phyloP scores from a whole-genome alignment of 2,888 invertebrate species.

The Acheta domesticus region DNA sequence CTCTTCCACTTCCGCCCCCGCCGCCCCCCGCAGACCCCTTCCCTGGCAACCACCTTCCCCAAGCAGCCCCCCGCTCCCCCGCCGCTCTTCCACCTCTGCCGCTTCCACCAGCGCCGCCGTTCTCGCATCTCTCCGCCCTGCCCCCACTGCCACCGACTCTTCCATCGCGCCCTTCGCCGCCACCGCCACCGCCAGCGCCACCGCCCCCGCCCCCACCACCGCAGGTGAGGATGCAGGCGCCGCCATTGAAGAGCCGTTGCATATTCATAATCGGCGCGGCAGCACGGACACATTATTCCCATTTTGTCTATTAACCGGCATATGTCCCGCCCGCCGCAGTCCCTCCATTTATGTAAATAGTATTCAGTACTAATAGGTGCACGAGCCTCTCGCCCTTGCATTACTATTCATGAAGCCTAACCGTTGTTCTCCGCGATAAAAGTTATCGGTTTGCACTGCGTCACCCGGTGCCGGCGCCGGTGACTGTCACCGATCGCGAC shows the following conservation, averaged over 20 bases:
- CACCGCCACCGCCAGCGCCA: too few relatives aligned
- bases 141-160: too few relatives aligned
- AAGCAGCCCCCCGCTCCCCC: too few relatives aligned
- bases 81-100: too few relatives aligned
- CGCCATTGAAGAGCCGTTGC: neutral
- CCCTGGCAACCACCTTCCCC: neutral
- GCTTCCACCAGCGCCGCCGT: too few relatives aligned
- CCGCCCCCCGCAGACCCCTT: neutral
- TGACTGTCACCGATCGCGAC: too few relatives aligned
- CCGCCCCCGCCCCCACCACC: too few relatives aligned
- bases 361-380: slow-evolving; percentile 2
- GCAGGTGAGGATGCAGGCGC: neutral
- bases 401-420: slow-evolving; percentile 3
- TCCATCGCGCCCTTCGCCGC: too few relatives aligned
- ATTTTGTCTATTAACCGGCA: slow-evolving; percentile 18
- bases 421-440: slow-evolving; percentile 10
- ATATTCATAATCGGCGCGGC: neutral
- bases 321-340: neutral
- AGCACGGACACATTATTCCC: neutral
- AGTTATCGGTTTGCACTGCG: neutral
- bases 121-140: too few relatives aligned
- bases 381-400: slow-evolving; percentile 8
- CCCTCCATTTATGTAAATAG: neutral
- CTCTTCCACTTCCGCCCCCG: neutral
- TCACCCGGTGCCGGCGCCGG: neutral